A percentile compares a stretch with the other conserved stretches of the same genome.
These are phyloP conservation scores for Petrocephalus sullivani DNA, from an alignment of 2,797 vertebrate genomes.

Conservation along the genomic window DNA sequence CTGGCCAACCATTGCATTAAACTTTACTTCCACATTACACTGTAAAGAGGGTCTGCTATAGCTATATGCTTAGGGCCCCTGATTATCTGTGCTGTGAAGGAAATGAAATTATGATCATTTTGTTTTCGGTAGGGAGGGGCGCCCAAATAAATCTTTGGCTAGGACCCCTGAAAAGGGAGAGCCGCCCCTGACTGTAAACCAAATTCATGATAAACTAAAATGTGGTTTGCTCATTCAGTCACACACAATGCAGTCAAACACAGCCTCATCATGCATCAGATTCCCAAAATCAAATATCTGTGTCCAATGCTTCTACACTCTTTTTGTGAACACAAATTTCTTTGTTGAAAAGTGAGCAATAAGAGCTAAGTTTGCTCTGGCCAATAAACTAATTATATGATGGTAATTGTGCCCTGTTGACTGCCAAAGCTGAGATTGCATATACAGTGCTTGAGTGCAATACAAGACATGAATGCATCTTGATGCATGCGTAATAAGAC, in stretches of 20 bases:
- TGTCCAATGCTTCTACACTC: not conserved
- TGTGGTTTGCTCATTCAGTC: not conserved
- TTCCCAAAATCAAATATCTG: not conserved
- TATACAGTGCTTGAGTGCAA: conserved; percentile 6
- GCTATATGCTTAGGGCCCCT: not conserved
- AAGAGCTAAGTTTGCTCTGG: not conserved
- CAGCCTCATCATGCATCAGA: not conserved
- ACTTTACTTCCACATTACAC: no score
- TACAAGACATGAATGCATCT: not conserved
- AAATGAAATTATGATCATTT: not conserved
- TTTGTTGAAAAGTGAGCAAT: not conserved
- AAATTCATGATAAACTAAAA: not conserved
- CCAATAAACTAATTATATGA: not conserved
- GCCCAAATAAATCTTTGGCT: not conserved
- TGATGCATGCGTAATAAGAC: not conserved
- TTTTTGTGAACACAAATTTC: not conserved
- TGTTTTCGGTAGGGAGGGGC: not conserved
- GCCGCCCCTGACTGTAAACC: not conserved
- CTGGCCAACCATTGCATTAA: no score
- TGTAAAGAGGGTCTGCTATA: not conserved
- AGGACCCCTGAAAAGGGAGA: not conserved
- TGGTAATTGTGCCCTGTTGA: not conserved
- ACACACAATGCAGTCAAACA: not conserved
- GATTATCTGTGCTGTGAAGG: not conserved
- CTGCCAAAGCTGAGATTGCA: not conserved